Evolutionary conservation across 1,140 invertebrate genomes (phyloP).

Genomic region (Melitaea cinxia): DNA sequence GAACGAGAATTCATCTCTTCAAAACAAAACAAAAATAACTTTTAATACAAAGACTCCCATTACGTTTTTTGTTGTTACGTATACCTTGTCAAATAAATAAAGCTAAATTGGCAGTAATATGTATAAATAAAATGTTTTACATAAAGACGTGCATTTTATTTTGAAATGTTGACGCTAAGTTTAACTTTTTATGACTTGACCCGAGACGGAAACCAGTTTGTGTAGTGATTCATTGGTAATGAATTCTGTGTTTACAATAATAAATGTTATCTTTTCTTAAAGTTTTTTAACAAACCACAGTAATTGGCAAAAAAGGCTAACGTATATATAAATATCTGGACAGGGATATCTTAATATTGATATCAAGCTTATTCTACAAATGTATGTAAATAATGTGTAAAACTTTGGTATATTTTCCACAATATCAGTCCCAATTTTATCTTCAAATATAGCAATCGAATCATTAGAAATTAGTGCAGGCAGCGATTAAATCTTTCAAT

Average conservation of each 20-base stretch:
- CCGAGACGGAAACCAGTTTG: neutral
- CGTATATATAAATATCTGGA: too few relatives aligned
- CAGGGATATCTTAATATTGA: too few relatives aligned
- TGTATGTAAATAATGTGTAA: neutral
- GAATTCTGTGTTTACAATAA: neutral
- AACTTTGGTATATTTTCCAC: too few relatives aligned
- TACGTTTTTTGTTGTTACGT: too few relatives aligned
- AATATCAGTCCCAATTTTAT: neutral
- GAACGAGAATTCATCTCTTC: too few relatives aligned
- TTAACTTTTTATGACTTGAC: neutral
- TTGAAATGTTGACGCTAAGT: neutral
- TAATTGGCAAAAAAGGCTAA: too few relatives aligned
- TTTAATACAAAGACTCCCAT: too few relatives aligned
- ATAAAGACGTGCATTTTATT: neutral
- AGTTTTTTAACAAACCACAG: too few relatives aligned
- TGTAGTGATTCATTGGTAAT: neutral
- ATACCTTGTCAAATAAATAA: too few relatives aligned
- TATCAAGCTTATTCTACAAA: too few relatives aligned
- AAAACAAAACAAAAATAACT: too few relatives aligned
- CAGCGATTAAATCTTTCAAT: slow-evolving; percentile 44
- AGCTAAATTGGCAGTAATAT: too few relatives aligned
- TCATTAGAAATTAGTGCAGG: slow-evolving; percentile 42
- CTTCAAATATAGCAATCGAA: slow-evolving; percentile 45
- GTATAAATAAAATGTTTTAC: neutral
- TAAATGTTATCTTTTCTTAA: neutral